Evolutionary conservation across 2,888 invertebrate species (phyloP), one percentile per base, ranked within the genome.

Genomic region (Drosophila basisetae): DNA sequence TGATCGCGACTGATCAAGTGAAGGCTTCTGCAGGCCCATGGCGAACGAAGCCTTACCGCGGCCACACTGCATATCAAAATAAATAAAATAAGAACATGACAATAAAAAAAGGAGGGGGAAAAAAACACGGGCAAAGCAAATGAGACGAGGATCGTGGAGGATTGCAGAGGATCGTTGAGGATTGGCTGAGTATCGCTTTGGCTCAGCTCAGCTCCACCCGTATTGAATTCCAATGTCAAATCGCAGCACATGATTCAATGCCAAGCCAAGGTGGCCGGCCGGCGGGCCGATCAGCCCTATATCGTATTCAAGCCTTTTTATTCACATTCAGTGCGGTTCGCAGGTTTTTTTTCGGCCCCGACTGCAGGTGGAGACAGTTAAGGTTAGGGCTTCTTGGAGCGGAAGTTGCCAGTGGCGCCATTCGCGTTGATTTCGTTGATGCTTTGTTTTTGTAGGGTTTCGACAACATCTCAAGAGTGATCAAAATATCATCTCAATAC

Each of bases 201-300:
- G 72, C 68, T 84, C 75, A 25, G 70, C 61, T 84, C 75, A 58
- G 58, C 70, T 83, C 52, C 68, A 75, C 89, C 85, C 84, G 90
- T 90, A 84, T 84, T 84, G 85, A 84, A 90, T 84, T 84, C 84
- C 90, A 90, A 88, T 90, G 84, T 84, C 90, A 84, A 84, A 84
- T 88, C 85, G 79, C 79, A 70, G 78, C 82, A 69, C 90, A 84
- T 90, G 84, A 79, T 82, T 84, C 90, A 90, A 82, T 84, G 84
- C 62, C 67, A 66, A 74, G 69, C 73, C 78, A 67, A 78, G 82
- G 82, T 78, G 82, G 82, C 66, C 82, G 63, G 65, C 53, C 77
- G 60, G 65, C 52, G 71, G n/a, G 41, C 43, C 43, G 22, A 47
- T 22, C 47, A 52, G 55, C 59, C 68, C 71, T 68, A 78, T 81